A percentile compares a stretch with the other conserved stretches of the same genome.
phyloP scores from a whole-genome alignment of 2,888 invertebrate species.

The Machimus rusticus region DNA sequence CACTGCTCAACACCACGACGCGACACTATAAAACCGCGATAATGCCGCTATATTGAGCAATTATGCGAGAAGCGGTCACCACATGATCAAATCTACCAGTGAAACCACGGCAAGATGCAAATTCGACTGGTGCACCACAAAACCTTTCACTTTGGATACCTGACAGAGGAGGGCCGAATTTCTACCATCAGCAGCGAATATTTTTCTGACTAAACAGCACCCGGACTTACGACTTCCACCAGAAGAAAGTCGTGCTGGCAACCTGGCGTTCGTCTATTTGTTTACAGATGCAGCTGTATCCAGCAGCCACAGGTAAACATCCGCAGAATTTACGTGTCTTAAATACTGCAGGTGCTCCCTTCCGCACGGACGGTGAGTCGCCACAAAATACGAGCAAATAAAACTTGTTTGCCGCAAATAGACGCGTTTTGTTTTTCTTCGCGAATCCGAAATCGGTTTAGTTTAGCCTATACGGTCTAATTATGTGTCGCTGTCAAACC shows the following conservation, averaged over 20 bases:
- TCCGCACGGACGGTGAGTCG: not conserved
- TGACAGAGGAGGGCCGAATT: not conserved
- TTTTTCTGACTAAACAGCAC: not conserved
- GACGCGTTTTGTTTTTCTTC: not conserved
- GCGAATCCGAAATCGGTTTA: not conserved
- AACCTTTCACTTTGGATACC: conserved; percentile 18
- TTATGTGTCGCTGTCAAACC: conserved; percentile 16
- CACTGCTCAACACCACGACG: not conserved
- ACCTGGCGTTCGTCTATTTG: not conserved
- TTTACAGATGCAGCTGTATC: not conserved
- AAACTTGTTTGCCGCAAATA: not conserved
- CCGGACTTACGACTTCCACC: not conserved
- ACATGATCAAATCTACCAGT: not conserved
- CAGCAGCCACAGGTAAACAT: not conserved
- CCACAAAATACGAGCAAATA: not conserved
- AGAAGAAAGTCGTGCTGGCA: not conserved
- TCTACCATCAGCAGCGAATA: not conserved
- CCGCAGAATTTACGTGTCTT: not conserved
- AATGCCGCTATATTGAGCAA: not conserved
- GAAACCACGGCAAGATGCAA: not conserved
- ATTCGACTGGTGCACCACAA: not conserved
- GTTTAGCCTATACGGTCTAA: not conserved
- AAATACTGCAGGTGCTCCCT: not conserved
- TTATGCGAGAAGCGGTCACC: not conserved
- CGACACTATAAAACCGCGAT: not conserved